phyloP scores from a whole-genome alignment of 2,888 invertebrate genomes.

The Nebria brevicollis region DNA sequence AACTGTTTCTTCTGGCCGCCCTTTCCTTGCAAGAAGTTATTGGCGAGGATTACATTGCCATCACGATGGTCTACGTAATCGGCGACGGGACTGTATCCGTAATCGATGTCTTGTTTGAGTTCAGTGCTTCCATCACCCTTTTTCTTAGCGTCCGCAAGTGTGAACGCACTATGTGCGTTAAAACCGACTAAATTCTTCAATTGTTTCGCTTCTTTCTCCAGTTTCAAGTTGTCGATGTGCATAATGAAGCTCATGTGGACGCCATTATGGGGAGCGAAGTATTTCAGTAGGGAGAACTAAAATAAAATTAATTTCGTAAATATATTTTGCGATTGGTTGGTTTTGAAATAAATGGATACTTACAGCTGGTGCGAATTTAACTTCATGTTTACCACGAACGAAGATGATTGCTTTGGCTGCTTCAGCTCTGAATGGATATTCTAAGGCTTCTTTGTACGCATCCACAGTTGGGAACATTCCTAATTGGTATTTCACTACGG shows the following conservation, averaged over 20 bases:
- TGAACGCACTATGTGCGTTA: conserved; percentile 70
- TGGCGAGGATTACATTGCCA: conserved; percentile 74
- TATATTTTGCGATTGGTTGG: too few relatives aligned
- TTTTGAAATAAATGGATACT: conserved; percentile 55
- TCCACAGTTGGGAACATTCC: conserved; percentile 54
- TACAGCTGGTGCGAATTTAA: conserved; percentile 67
- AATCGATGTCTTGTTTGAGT: conserved; percentile 67
- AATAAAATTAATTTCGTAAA: not conserved
- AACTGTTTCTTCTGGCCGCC: conserved; percentile 71
- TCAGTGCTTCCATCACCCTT: conserved; percentile 68
- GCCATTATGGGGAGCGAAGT: conserved; percentile 62
- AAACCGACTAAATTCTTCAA: conserved; percentile 70
- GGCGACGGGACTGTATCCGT: conserved; percentile 71
- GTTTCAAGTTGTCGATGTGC: conserved; percentile 66
- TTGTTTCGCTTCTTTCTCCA: conserved; percentile 68
- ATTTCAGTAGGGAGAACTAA: not conserved
- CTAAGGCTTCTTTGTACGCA: conserved; percentile 63
- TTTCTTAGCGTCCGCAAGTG: conserved; percentile 72
- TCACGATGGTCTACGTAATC: conserved; percentile 70
- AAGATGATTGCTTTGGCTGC: conserved; percentile 79
- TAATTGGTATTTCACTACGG: conserved; percentile 57
- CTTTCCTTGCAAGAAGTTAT: conserved; percentile 68
- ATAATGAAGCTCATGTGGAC: conserved; percentile 72
- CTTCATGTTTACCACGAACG: conserved; percentile 72
- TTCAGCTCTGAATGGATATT: conserved; percentile 80